Evolutionary conservation across 2,113 vertebrate genomes (phyloP).

Genomic region (Phylloscopus trochilus): DNA sequence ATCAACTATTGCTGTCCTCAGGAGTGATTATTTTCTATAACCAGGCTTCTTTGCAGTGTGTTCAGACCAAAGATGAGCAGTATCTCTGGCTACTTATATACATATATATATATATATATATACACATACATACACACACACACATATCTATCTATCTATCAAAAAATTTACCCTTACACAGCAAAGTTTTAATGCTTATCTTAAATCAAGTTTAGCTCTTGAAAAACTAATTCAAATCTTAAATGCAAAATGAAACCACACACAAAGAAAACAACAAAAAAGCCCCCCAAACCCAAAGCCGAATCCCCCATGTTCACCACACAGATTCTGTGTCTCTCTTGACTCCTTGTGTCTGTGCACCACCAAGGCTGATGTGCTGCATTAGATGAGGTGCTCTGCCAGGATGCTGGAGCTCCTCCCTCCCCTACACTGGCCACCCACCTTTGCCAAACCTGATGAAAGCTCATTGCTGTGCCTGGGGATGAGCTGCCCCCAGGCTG

Average conservation of each 20-base stretch:
- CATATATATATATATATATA: not conserved
- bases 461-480: not conserved
- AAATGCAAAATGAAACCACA: not conserved
- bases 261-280: not conserved
- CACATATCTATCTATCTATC: not conserved
- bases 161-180: not conserved
- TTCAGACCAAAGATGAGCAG: not conserved
- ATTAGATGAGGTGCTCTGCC: not conserved
- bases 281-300: not conserved
- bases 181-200: not conserved
- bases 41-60: not conserved
- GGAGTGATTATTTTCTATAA: not conserved
- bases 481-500: not conserved
- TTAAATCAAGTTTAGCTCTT: not conserved
- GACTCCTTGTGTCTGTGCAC: not conserved
- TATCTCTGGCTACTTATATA: not conserved
- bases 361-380: not conserved
- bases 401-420: not conserved
- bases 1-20: not conserved
- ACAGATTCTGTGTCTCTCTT: not conserved
- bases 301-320: not conserved
- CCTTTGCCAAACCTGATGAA: not conserved
- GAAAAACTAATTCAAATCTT: not conserved
- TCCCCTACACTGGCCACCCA: not conserved
- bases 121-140: accelerated